These are phyloP conservation scores for Vesta saturnalis DNA, from an alignment of 2,888 invertebrate genomes.

Conservation along the genomic window DNA sequence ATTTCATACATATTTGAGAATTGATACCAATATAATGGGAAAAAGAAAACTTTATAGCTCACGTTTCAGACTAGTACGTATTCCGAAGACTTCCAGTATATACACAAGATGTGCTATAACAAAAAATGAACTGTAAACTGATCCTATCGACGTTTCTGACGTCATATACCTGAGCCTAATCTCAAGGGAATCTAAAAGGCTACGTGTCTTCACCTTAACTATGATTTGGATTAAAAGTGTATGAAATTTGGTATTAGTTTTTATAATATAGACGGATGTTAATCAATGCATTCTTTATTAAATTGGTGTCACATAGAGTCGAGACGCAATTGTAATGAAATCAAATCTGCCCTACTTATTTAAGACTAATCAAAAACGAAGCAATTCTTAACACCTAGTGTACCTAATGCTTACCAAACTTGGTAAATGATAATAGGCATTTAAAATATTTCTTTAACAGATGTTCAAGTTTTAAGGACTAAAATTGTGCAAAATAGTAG, in stretches of 20 bases:
- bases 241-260: neutral
- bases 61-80: too few relatives aligned
- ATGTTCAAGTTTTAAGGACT: too few relatives aligned
- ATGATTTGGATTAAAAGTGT: neutral
- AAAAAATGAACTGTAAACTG: slow-evolving; percentile 31
- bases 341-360: neutral
- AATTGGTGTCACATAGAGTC: neutral
- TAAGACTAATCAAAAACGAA: neutral
- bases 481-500: too few relatives aligned
- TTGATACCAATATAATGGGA: too few relatives aligned
- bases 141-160: slow-evolving; percentile 29
- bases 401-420: too few relatives aligned
- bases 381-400: neutral
- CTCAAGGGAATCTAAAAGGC: slow-evolving; percentile 24
- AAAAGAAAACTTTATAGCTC: too few relatives aligned
- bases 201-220: slow-evolving; percentile 25
- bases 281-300: neutral
- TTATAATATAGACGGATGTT: neutral
- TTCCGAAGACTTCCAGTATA: too few relatives aligned
- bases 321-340: neutral
- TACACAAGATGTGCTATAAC: slow-evolving; percentile 20
- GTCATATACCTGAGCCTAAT: slow-evolving; percentile 27
- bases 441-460: too few relatives aligned
- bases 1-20: too few relatives aligned
- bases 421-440: too few relatives aligned